Conservation (phyloP, 2,113 vertebrate genomes). For the Lepus europaeus region DNA sequence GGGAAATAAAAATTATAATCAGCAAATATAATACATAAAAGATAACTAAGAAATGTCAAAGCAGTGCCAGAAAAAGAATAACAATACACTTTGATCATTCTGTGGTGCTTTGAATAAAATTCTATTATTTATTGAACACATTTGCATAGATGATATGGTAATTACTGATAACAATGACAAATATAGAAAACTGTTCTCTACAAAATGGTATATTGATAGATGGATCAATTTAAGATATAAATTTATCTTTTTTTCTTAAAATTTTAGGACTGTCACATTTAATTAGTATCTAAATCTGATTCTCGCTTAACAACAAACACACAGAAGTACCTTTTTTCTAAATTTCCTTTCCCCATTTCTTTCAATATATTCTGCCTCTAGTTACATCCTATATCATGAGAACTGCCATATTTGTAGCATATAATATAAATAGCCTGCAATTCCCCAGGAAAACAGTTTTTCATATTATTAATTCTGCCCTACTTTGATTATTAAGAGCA, state of each 20-base stretch:
- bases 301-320: background rate
- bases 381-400: background rate
- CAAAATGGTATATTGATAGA: background rate
- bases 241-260: background rate
- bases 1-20: constrained; percentile 42
- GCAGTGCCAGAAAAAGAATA: background rate
- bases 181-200: background rate
- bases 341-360: background rate
- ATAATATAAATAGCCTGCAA: background rate
- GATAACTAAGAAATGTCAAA: background rate
- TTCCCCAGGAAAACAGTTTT: background rate
- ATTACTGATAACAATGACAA: background rate
- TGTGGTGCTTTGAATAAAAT: background rate
- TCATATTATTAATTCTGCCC: background rate
- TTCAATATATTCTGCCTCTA: background rate
- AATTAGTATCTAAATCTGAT: background rate
- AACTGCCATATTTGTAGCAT: background rate
- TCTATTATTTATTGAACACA: background rate
- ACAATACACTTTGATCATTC: background rate
- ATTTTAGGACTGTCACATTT: background rate
- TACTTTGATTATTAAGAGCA: background rate
- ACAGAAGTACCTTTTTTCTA: background rate
- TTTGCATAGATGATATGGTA: background rate
- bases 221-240: background rate
- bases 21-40: constrained; percentile 37